Evolutionary conservation across 1,140 invertebrate genomes (phyloP).

Genomic region (Alviniconcha marisindica): DNA sequence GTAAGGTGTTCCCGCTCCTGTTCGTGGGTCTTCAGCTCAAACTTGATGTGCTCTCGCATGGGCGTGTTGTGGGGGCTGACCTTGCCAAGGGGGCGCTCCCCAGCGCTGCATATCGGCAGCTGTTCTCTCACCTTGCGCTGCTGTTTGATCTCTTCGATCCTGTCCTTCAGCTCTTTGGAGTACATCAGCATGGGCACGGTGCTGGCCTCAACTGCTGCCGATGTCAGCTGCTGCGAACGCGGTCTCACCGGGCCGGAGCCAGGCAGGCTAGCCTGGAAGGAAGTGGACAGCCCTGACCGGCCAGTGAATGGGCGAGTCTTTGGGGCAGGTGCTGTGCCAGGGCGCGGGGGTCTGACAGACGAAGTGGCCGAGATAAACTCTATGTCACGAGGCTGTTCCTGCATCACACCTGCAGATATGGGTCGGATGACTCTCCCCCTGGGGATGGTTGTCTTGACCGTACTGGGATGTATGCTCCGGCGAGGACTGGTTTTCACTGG

Average conservation of each 20-base stretch:
- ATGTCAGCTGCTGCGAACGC: slow-evolving; percentile 46
- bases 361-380: slow-evolving; percentile 24
- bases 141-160: slow-evolving; percentile 60
- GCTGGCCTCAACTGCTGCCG: slow-evolving; percentile 54
- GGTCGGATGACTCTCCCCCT: slow-evolving; percentile 66
- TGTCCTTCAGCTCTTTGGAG: slow-evolving; percentile 65
- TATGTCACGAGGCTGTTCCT: slow-evolving; percentile 44
- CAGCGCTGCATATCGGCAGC: slow-evolving; percentile 45
- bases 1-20: slow-evolving; percentile 65
- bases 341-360: slow-evolving; percentile 40
- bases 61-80: slow-evolving; percentile 70
- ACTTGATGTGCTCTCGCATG: slow-evolving; percentile 67
- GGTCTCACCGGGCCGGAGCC: slow-evolving; percentile 17
- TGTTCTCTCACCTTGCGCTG: slow-evolving; percentile 52
- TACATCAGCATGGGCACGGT: slow-evolving; percentile 73
- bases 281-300: slow-evolving; percentile 20
- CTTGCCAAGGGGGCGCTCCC: slow-evolving; percentile 61
- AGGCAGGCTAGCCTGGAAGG: background rate
- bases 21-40: slow-evolving; percentile 70
- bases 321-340: slow-evolving; percentile 59
- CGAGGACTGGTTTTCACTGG: slow-evolving; percentile 53
- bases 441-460: slow-evolving; percentile 66
- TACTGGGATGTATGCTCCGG: slow-evolving; percentile 64
- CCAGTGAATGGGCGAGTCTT: slow-evolving; percentile 52
- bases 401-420: slow-evolving; percentile 63